Conservation (phyloP, 2,888 invertebrate genomes). For the Nomada flava region DNA sequence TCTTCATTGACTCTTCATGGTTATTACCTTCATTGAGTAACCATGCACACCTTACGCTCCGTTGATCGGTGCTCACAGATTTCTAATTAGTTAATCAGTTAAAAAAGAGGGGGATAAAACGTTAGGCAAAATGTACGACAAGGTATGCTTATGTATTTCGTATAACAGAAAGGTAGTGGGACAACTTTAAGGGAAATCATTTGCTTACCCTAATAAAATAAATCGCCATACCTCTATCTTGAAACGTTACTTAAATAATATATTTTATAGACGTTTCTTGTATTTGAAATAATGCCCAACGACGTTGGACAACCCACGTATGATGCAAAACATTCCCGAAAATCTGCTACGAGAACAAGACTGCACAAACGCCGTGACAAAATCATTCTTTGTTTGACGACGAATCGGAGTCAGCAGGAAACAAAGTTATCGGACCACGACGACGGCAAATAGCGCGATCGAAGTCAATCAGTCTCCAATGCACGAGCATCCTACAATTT, state of each 20-base stretch:
- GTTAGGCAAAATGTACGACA: neutral
- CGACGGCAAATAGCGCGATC: conserved; percentile 21
- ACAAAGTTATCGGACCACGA: neutral
- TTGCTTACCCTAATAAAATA: too few species aligned
- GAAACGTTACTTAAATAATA: too few species aligned
- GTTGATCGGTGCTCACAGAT: neutral
- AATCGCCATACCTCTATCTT: too few species aligned
- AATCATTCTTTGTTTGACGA: neutral
- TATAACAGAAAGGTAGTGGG: too few species aligned
- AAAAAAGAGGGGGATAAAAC: neutral
- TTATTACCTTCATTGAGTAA: neutral
- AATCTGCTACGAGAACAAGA: neutral
- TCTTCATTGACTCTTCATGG: neutral
- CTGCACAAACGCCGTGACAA: neutral
- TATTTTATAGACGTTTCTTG: too few species aligned
- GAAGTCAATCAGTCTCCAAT: neutral
- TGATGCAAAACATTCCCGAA: too few species aligned
- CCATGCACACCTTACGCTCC: neutral
- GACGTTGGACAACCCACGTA: too few species aligned
- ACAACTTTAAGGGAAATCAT: too few species aligned
- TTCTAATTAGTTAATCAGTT: conserved; percentile 12
- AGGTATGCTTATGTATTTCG: too few species aligned
- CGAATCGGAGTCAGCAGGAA: neutral
- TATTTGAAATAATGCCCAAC: too few species aligned
- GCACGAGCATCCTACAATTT: neutral